phyloP scores from a whole-genome alignment of 2,797 vertebrate genomes.

The Acipenser oxyrinchus region DNA sequence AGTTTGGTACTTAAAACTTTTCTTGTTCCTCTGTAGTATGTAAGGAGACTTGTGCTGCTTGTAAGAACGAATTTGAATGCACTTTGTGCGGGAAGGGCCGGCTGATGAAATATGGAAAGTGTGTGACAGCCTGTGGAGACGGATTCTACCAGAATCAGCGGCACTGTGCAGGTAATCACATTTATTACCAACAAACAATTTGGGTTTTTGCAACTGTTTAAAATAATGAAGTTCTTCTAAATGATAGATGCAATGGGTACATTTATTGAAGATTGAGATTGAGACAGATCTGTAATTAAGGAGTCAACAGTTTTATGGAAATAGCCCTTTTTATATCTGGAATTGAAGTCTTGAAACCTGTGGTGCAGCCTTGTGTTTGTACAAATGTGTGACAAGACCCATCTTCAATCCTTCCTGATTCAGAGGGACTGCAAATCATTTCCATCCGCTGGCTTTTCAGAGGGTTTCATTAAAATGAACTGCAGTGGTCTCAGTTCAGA shows the following conservation, averaged over 20 bases:
- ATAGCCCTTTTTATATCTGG: too few relatives aligned
- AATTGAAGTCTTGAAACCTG: too few relatives aligned
- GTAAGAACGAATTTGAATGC: constrained; percentile 66
- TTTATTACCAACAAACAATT: not conserved
- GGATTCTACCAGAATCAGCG: constrained; percentile 61
- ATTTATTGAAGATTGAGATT: not conserved
- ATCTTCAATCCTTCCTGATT: too few relatives aligned
- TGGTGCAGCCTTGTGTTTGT: too few relatives aligned
- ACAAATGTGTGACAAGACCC: too few relatives aligned
- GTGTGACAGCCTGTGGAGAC: constrained; percentile 64
- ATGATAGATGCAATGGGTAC: not conserved
- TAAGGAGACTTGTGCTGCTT: constrained; percentile 64
- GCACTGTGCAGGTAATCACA: constrained; percentile 69
- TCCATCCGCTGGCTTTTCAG: too few relatives aligned
- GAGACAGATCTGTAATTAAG: too few relatives aligned
- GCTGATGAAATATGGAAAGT: constrained; percentile 60
- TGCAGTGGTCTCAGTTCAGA: too few relatives aligned
- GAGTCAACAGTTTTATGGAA: too few relatives aligned
- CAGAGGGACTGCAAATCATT: too few relatives aligned
- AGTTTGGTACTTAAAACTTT: too few relatives aligned
- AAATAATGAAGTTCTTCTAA: not conserved
- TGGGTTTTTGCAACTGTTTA: not conserved
- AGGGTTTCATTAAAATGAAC: too few relatives aligned
- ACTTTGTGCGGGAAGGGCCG: constrained; percentile 55
- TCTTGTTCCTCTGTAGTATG: constrained; percentile 58